Percentiles rank a stretch among this genome's conserved stretches.
Evolutionary conservation across 2,888 invertebrate genomes (phyloP).

Genomic region (Dynastes hyllus): DNA sequence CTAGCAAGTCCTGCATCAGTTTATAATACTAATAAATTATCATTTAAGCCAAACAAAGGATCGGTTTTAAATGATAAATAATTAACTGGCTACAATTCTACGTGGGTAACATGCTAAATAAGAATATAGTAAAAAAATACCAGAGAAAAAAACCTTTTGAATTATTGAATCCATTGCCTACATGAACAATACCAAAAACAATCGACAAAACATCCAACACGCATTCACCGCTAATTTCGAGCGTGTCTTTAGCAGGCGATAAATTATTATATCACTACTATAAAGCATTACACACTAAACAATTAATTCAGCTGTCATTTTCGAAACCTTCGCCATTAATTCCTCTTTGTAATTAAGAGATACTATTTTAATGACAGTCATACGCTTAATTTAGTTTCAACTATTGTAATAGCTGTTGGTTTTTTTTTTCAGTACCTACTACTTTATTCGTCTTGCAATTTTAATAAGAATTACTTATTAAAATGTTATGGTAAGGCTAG

Average conservation of each 20-base stretch:
- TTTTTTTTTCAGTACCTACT: not conserved
- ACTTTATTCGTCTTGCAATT: constrained; percentile 1
- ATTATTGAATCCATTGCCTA: constrained; percentile 30
- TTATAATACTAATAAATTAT: too few relatives aligned
- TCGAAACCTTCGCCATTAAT: constrained; percentile 35
- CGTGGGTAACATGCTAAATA: not conserved
- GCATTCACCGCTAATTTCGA: constrained; percentile 1
- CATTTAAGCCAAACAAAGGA: too few relatives aligned
- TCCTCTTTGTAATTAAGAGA: constrained; percentile 33
- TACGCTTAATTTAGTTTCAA: constrained; percentile 23
- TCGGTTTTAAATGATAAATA: not conserved
- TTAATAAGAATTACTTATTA: constrained; percentile 4
- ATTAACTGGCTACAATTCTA: not conserved
- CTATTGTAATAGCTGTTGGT: constrained; percentile 5
- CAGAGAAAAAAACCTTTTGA: not conserved
- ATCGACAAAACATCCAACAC: constrained; percentile 24
- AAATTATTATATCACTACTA: constrained; percentile 27
- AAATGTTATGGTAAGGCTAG: not conserved
- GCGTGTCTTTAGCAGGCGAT: not conserved
- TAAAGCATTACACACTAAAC: constrained; percentile 34
- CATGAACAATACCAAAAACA: constrained; percentile 13
- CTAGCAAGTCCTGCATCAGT: too few relatives aligned
- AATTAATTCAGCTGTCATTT: constrained; percentile 45
- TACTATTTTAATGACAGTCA: constrained; percentile 34
- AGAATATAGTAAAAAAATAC: too few relatives aligned